phyloP scores from a whole-genome alignment of 2,797 vertebrate genomes.

The Lagorchestes hirsutus region DNA sequence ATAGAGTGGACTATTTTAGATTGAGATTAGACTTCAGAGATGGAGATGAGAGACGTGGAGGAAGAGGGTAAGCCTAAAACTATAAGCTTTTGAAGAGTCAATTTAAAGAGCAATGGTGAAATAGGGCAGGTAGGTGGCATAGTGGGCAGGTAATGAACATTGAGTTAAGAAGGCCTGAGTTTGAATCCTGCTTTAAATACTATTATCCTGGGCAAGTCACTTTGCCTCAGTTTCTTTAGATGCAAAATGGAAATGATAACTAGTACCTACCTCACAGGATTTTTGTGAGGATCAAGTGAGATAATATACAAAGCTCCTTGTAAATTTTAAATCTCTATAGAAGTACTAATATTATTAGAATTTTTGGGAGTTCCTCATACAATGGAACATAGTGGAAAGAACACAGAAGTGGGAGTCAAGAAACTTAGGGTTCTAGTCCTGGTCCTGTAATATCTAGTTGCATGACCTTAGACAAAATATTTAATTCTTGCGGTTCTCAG shows the following conservation, averaged over 20 bases:
- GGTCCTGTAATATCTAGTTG: no score
- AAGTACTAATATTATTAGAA: no score
- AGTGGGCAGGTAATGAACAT: no score
- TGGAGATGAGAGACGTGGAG: slow-evolving; percentile 2
- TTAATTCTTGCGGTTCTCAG: no score
- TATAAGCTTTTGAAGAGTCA: background rate
- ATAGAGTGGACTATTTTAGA: slow-evolving; percentile 1
- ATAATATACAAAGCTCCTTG: background rate
- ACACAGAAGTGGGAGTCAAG: no score
- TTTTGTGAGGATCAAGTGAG: background rate
- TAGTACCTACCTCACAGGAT: background rate
- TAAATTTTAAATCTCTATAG: background rate
- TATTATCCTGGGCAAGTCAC: background rate
- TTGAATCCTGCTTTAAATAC: no score
- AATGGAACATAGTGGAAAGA: no score
- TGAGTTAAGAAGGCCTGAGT: no score
- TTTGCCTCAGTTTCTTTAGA: background rate
- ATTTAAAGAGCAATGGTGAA: slow-evolving; percentile 1
- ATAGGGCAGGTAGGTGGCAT: no score
- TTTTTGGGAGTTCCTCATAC: no score
- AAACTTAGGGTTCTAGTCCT: no score
- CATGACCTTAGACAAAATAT: no score
- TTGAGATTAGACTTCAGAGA: background rate
- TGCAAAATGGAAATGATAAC: background rate
- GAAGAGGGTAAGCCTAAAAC: background rate